Base-by-base conservation (phyloP, 2,888 invertebrate species). In the Pollenia angustigena region DNA sequence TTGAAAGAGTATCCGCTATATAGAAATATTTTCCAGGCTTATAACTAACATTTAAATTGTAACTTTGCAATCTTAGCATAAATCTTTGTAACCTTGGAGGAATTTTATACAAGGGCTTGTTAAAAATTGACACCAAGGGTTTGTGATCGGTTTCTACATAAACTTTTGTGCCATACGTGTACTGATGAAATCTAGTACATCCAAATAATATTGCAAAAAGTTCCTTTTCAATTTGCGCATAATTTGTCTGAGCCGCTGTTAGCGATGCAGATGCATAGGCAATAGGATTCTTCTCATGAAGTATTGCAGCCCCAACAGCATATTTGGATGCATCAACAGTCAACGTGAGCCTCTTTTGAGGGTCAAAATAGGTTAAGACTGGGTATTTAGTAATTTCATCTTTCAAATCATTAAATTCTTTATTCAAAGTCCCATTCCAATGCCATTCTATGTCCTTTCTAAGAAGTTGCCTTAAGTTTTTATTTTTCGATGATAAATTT, bases 1-100 rank as follows among this genome's bases (percentile, higher is more conserved):
- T 94, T 94, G 88, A 91, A 91, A 74, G 93, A 93, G 16, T 96
- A 95, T 87, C 88, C 23, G 87, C 87, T 6, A 85, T 81, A 71
- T 60, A 87, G n/a, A 88, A 18, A n/a, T 81, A 56, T 44, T 85
- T 88, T 2, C 87, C 85, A n/a, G 86, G 86, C 40, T 86, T 86
- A 69, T 87, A 88, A 42, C 62, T 18, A 14, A 88, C 84, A n/a
- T 18, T 44, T 23, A 88, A 64, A 66, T 87, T 82, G 60, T 86
- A 88, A 11, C 56, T 71, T 56, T 86, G 86, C 54, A 85, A 54
- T 1, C 83, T 40, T n/a, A 88, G 44, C 85, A 87, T 87, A 52
- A 85, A 81, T 8, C 87, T 48, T 71, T 88, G 85, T 1, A 87
- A 54, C 10, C 86, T 60, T 1, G 80, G 62, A n/a, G 87, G 85